Evolutionary conservation across 64 coral and sea anemone species (phyloP).

Genomic region (Porites lutea): DNA sequence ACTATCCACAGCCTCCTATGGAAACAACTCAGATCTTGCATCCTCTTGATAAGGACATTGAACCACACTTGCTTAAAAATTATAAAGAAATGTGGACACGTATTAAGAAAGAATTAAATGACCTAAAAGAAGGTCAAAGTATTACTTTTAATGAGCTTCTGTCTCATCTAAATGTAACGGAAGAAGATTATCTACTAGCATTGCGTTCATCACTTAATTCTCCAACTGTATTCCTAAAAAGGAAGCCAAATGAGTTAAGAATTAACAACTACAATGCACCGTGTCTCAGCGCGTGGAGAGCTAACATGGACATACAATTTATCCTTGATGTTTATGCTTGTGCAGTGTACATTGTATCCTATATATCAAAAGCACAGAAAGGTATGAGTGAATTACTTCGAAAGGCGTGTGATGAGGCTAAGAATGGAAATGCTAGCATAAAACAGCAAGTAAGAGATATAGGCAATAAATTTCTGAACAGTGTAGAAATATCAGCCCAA

Average conservation of each 20-base stretch:
- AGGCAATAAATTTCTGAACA: no score
- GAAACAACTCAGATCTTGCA: neutral
- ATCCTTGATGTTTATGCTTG: no score
- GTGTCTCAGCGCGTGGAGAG: no score
- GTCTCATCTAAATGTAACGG: constrained; percentile 10
- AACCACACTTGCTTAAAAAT: neutral
- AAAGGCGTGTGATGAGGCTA: constrained; percentile 26
- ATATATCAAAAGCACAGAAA: constrained; percentile 55
- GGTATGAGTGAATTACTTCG: constrained; percentile 23
- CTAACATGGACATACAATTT: no score
- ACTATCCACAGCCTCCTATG: no score
- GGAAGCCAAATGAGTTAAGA: neutral
- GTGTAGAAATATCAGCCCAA: no score
- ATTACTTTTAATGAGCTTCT: constrained; percentile 41
- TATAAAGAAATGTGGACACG: constrained; percentile 40
- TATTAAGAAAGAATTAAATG: constrained; percentile 20
- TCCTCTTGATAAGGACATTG: constrained; percentile 1
- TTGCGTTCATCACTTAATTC: constrained; percentile 7
- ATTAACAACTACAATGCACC: no score
- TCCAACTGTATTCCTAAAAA: constrained; percentile 35
- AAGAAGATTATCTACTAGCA: constrained; percentile 42
- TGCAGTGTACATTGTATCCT: constrained; percentile 27
- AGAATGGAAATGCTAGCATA: constrained; percentile 18
- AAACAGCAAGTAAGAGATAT: no score
- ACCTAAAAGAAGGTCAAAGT: no score